Evolutionary conservation across 2,888 invertebrate species (phyloP).

Genomic region (Crocallis elinguaria): DNA sequence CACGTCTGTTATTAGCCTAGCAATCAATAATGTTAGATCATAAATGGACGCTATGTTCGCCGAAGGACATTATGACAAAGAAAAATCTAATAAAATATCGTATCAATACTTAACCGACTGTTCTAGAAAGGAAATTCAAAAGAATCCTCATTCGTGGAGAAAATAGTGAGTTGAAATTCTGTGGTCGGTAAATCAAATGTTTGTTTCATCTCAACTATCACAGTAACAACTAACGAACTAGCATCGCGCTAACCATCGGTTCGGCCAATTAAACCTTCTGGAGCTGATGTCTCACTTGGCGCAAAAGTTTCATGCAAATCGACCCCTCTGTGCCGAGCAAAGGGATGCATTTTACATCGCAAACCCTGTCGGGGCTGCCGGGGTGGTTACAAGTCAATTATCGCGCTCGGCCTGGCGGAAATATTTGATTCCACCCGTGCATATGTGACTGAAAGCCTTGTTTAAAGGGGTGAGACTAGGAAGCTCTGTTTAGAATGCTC

Average conservation of each 20-base stretch:
- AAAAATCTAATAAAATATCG: too few species aligned
- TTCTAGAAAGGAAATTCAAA: too few species aligned
- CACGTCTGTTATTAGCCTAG: background rate
- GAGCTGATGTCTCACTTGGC: slow-evolving; percentile 6
- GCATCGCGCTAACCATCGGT: background rate
- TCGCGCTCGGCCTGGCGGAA: slow-evolving; percentile 32
- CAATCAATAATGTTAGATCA: background rate
- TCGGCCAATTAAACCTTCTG: slow-evolving; percentile 14
- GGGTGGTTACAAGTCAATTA: slow-evolving; percentile 38
- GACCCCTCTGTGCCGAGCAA: slow-evolving; percentile 11
- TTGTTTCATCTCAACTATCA: too few species aligned
- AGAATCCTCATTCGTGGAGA: too few species aligned
- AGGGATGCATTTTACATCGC: slow-evolving; percentile 25
- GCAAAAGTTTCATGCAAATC: slow-evolving; percentile 17
- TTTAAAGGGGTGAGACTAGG: background rate
- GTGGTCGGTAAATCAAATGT: too few species aligned
- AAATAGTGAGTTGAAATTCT: too few species aligned
- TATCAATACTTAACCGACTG: too few species aligned
- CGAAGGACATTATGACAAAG: too few species aligned
- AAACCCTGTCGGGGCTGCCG: background rate
- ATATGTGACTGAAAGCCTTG: slow-evolving; percentile 23
- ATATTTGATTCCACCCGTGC: slow-evolving; percentile 29
- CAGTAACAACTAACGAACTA: slow-evolving; percentile 1
- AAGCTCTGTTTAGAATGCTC: background rate
- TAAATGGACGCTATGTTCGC: too few species aligned